These are phyloP conservation scores for Hapalemur alaotrensis DNA, from an alignment of 2,797 vertebrate genomes.

Conservation along the genomic window DNA sequence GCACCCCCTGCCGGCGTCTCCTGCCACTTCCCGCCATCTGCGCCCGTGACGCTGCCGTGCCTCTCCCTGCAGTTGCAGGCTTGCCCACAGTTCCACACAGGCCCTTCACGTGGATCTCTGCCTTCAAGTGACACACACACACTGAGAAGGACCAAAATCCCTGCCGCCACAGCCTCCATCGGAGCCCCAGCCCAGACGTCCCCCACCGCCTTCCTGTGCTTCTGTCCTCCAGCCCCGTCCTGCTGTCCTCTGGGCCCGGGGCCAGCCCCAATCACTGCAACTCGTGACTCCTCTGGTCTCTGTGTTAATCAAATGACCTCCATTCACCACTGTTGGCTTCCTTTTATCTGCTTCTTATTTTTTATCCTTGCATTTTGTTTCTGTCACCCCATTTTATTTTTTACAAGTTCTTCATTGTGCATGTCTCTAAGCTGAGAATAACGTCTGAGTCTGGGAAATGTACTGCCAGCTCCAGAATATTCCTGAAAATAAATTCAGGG, in stretches of 20 bases:
- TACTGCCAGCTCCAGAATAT: conserved; percentile 35
- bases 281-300: conserved; percentile 55
- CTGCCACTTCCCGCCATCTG: neutral
- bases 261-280: conserved; percentile 47
- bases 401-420: conserved; percentile 69
- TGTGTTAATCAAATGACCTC: conserved; percentile 43
- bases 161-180: neutral
- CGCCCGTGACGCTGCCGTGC: rapidly evolving
- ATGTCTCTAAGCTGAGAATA: conserved; percentile 64
- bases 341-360: conserved; percentile 40
- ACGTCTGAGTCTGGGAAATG: conserved; percentile 27
- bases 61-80: neutral
- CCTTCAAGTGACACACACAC: neutral
- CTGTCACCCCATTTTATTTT: conserved; percentile 70
- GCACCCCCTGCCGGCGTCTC: rapidly evolving
- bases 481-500: conserved; percentile 58
- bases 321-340: neutral
- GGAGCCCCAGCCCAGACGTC: neutral
- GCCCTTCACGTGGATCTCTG: neutral
- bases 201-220: neutral
- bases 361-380: conserved; percentile 69
- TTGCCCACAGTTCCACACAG: neutral
- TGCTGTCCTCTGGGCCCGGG: neutral
- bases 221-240: neutral
- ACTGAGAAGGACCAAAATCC: neutral